Conservation (phyloP, 2,888 invertebrate species). For the Xestia rhomboidea region DNA sequence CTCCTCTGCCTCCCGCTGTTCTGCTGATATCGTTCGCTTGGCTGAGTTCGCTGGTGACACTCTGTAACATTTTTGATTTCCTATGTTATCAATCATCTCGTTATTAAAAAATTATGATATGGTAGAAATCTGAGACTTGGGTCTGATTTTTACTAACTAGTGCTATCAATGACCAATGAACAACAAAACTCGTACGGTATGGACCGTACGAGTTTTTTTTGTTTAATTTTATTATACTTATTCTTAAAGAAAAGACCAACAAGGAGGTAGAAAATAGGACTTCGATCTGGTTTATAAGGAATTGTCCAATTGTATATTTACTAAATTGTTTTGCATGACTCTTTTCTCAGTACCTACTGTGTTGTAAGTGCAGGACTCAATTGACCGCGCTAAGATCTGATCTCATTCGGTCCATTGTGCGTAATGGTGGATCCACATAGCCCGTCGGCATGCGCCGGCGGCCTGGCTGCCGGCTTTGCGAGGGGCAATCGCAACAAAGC, state of each 20-base stretch:
- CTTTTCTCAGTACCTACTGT: background rate
- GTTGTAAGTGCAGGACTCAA: background rate
- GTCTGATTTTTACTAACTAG: background rate
- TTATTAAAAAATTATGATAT: background rate
- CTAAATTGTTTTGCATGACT: background rate
- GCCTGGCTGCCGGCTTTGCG: too few relatives aligned
- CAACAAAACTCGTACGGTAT: too few relatives aligned
- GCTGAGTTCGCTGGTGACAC: slow-evolving; percentile 93
- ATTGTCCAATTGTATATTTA: background rate
- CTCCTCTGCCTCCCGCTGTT: slow-evolving; percentile 83
- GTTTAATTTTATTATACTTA: background rate
- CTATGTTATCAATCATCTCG: background rate
- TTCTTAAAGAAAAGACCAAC: background rate
- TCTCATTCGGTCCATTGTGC: background rate
- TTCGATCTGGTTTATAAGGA: background rate
- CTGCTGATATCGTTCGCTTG: slow-evolving; percentile 89
- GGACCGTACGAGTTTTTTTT: background rate
- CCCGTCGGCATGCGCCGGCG: too few relatives aligned
- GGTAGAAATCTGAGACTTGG: background rate
- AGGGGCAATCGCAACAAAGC: too few relatives aligned
- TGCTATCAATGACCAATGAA: too few relatives aligned
- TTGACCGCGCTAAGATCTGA: background rate
- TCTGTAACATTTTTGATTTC: slow-evolving; percentile 82
- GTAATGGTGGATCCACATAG: background rate
- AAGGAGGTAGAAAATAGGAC: background rate